Conservation (phyloP, 2,797 vertebrate species). For the Gambelia wislizenii region DNA sequence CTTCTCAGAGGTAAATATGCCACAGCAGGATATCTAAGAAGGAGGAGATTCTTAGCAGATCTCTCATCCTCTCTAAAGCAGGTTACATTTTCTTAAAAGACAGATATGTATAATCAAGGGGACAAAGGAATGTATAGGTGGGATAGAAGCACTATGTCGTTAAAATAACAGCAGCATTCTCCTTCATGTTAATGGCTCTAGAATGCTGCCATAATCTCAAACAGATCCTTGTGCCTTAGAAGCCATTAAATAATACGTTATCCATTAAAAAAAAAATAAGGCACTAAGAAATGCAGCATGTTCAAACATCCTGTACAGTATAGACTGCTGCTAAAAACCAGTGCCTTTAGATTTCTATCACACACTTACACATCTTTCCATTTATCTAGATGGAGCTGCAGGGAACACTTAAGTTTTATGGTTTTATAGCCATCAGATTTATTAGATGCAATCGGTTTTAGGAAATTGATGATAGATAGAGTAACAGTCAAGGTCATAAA, state of each 20-base stretch:
- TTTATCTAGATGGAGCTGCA: conserved; percentile 4
- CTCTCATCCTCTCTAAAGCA: background rate
- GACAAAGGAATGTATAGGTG: background rate
- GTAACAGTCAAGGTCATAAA: conserved; percentile 30
- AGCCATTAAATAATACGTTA: conserved; percentile 12
- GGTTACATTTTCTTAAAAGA: background rate
- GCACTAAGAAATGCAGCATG: conserved; percentile 18
- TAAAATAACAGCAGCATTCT: background rate
- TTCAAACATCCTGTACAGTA: conserved; percentile 3
- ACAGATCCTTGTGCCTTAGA: background rate
- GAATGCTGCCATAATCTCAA: background rate
- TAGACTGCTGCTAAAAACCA: background rate
- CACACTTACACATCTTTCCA: background rate
- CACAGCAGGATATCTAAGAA: background rate
- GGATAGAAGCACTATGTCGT: background rate
- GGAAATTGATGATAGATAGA: background rate
- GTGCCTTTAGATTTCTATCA: conserved; percentile 27
- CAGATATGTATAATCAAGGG: background rate
- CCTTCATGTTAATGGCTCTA: background rate
- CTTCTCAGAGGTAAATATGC: background rate
- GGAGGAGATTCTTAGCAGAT: background rate
- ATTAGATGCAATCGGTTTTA: conserved; percentile 41
- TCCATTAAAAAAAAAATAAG: conserved; percentile 42
- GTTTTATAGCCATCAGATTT: conserved; percentile 38
- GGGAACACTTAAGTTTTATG: conserved; percentile 26